Conservation (phyloP, 2,113 vertebrate genomes). For the Anthoscopus minutus region DNA sequence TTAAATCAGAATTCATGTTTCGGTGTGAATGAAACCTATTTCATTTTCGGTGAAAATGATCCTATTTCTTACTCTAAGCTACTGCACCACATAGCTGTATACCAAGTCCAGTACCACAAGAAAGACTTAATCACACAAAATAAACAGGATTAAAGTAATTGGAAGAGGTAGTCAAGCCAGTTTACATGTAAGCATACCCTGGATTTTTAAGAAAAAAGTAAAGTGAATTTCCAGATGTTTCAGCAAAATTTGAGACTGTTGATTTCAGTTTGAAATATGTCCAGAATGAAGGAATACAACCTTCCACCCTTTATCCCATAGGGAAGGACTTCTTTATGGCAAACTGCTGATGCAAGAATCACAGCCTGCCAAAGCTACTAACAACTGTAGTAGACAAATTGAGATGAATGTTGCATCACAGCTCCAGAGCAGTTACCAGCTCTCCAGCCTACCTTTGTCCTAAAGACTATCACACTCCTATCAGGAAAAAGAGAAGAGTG, state of each 20-base stretch:
- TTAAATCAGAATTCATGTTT: background rate
- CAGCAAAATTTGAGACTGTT: background rate
- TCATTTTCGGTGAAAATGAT: too few relatives aligned
- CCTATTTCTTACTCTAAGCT: background rate
- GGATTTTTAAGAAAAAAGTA: background rate
- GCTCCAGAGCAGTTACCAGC: background rate
- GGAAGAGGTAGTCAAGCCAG: background rate
- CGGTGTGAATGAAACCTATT: too few relatives aligned
- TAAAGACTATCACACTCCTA: background rate
- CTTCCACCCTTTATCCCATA: background rate
- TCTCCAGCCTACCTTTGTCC: background rate
- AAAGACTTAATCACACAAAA: background rate
- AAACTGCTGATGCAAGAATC: background rate
- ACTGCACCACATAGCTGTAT: background rate
- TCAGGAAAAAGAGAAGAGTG: background rate
- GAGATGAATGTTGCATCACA: background rate
- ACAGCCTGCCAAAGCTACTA: background rate
- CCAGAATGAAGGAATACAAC: background rate
- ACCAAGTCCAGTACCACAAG: background rate
- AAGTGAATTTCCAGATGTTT: background rate
- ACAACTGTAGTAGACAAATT: background rate
- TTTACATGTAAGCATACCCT: background rate
- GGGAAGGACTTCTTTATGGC: background rate
- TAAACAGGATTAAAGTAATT: background rate
- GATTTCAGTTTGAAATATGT: background rate